Evolutionary conservation across 2,797 vertebrate genomes (phyloP).

Genomic region (Apogon talboti): DNA sequence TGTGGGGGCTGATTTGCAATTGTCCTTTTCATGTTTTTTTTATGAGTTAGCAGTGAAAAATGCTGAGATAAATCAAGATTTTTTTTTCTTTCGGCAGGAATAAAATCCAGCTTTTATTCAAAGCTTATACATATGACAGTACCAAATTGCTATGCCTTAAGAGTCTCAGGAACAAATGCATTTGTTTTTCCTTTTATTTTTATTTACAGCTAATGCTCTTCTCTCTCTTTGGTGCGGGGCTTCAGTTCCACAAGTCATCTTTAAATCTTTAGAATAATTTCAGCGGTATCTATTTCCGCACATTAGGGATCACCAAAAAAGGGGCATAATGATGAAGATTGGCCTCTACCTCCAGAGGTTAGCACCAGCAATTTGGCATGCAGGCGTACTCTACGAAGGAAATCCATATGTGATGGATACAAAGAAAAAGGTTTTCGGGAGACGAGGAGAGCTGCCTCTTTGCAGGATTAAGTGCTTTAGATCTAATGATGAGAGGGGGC

Average conservation of each 20-base stretch:
- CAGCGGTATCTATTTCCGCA: conserved; percentile 14
- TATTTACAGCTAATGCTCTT: conserved; percentile 21
- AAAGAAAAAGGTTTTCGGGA: conserved; percentile 58
- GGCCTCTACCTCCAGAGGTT: conserved; percentile 42
- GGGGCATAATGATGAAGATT: conserved; percentile 17
- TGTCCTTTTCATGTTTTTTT: conserved; percentile 60
- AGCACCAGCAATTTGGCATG: conserved; percentile 56
- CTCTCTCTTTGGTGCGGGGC: conserved; percentile 31
- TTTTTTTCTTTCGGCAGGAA: conserved; percentile 10
- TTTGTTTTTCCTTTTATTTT: conserved; percentile 28
- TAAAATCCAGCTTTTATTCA: conserved; percentile 50
- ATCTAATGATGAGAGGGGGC: conserved; percentile 75
- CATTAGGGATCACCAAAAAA: conserved; percentile 20
- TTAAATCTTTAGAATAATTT: conserved; percentile 24
- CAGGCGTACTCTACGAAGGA: conserved; percentile 44
- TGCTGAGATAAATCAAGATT: conserved; percentile 42
- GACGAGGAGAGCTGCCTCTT: conserved; percentile 54
- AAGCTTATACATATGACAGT: conserved; percentile 15
- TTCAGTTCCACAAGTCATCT: conserved; percentile 22
- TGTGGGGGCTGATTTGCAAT: conserved; percentile 37
- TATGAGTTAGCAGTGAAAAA: conserved; percentile 51
- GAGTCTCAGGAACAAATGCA: conserved; percentile 44
- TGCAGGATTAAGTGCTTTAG: conserved; percentile 78
- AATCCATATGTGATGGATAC: conserved; percentile 67
- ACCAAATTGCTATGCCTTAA: conserved; percentile 25